phyloP scores from a whole-genome alignment of 2,888 invertebrate species.

The Chrysopilus asiliformis region DNA sequence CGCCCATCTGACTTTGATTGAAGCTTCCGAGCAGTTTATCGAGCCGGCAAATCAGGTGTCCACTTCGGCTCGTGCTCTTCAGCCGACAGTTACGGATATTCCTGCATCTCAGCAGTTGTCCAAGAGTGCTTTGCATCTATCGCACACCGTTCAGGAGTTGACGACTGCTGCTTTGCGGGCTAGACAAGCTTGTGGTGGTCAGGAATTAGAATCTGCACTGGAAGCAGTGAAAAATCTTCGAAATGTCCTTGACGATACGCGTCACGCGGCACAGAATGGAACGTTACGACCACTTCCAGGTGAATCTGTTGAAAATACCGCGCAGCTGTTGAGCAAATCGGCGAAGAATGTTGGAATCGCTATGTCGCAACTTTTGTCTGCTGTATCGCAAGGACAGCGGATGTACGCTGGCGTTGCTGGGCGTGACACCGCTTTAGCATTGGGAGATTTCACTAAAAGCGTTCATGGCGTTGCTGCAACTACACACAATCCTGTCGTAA shows the following conservation, averaged over 20 bases:
- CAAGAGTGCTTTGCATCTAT: conserved; percentile 31
- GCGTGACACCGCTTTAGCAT: conserved; percentile 61
- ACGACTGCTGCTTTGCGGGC: conserved; percentile 51
- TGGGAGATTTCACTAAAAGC: conserved; percentile 58
- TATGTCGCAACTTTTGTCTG: conserved; percentile 74
- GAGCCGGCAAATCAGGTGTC: conserved; percentile 61
- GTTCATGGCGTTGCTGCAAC: conserved; percentile 69
- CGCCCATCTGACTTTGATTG: conserved; percentile 66
- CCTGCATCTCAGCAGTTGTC: conserved; percentile 58
- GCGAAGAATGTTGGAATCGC: conserved; percentile 67
- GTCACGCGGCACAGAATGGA: conserved; percentile 56
- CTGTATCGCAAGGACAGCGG: conserved; percentile 68
- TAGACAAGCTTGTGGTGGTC: conserved; percentile 64
- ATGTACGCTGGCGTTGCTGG: conserved; percentile 70
- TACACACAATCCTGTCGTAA: conserved; percentile 46
- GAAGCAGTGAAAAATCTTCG: conserved; percentile 69
- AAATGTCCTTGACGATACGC: conserved; percentile 68
- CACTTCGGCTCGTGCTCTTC: conserved; percentile 61
- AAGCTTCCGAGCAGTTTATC: conserved; percentile 70
- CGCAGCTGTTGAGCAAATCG: conserved; percentile 37
- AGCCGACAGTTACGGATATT: conserved; percentile 72
- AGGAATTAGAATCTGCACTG: conserved; percentile 76
- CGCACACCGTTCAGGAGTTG: conserved; percentile 33
- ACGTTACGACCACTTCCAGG: conserved; percentile 72
- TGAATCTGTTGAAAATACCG: conserved; percentile 51